phyloP scores from a whole-genome alignment of 2,797 vertebrate genomes.

The Carcharodon carcharias region DNA sequence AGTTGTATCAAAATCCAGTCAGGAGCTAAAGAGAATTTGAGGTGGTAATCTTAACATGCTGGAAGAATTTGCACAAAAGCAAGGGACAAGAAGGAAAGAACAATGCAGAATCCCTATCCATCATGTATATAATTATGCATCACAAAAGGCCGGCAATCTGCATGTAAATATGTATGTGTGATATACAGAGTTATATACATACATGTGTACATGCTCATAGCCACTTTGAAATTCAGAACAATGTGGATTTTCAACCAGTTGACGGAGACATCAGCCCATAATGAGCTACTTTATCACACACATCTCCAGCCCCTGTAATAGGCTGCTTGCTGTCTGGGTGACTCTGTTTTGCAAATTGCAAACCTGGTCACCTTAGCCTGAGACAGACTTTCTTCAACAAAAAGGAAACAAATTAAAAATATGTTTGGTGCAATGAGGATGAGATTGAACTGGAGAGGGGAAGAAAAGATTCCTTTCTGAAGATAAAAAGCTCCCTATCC shows the following conservation, averaged over 20 bases:
- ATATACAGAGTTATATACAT: neutral
- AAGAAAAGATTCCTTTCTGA: neutral
- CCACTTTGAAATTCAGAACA: slow-evolving; percentile 1
- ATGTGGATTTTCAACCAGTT: neutral
- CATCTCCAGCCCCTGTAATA: neutral
- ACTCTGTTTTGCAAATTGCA: slow-evolving; percentile 27
- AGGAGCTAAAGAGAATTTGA: neutral
- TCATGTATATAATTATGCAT: neutral
- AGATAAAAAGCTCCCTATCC: neutral
- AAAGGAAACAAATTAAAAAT: neutral
- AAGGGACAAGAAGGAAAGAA: neutral
- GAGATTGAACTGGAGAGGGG: neutral
- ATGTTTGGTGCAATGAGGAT: neutral
- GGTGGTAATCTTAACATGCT: neutral
- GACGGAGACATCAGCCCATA: neutral
- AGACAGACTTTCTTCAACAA: neutral
- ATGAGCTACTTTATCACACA: slow-evolving; percentile 16
- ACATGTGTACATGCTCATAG: neutral
- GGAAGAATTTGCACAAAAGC: neutral
- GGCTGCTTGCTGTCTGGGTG: neutral
- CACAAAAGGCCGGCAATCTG: neutral
- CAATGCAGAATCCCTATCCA: neutral
- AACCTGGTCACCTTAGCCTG: neutral
- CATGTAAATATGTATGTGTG: neutral
- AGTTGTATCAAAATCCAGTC: neutral